Evolutionary conservation across 2,797 vertebrate genomes (phyloP).

Genomic region (Gambusia yucatana): DNA sequence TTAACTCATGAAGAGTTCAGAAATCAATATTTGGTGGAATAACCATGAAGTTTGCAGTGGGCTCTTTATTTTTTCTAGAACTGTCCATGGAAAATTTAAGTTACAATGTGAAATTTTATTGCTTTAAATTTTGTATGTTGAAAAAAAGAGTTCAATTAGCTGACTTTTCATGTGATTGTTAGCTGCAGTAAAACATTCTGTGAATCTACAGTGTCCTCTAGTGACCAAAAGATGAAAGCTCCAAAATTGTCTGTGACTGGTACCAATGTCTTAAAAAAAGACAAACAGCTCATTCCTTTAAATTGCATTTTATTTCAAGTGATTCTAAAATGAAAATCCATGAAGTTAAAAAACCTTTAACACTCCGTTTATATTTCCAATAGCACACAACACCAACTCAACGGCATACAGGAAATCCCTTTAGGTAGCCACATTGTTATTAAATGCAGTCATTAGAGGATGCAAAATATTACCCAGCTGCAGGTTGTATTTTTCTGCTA

Average conservation of each 20-base stretch:
- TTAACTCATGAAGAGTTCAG: no score
- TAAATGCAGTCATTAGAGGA: slow-evolving; percentile 23
- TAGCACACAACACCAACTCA: slow-evolving; percentile 62
- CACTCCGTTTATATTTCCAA: slow-evolving; percentile 59
- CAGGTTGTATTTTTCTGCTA: neutral
- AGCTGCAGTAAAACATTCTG: neutral
- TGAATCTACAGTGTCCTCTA: neutral
- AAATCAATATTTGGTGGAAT: no score
- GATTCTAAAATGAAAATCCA: slow-evolving; percentile 65
- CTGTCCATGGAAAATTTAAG: neutral
- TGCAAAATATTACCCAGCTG: neutral
- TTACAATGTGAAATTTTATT: neutral
- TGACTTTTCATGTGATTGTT: neutral
- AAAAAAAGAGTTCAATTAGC: neutral
- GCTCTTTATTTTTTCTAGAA: neutral
- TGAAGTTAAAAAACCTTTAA: slow-evolving; percentile 46
- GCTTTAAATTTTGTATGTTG: neutral
- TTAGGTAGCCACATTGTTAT: slow-evolving; percentile 38
- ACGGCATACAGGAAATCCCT: slow-evolving; percentile 25
- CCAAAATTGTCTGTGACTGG: neutral
- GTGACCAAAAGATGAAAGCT: neutral
- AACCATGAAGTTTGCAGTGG: no score
- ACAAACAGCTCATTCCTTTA: slow-evolving; percentile 19
- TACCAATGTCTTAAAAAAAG: neutral
- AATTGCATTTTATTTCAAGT: slow-evolving; percentile 76